These are phyloP conservation scores for Azemiops feae DNA, from an alignment of 2,113 vertebrate genomes.

Conservation along the genomic window DNA sequence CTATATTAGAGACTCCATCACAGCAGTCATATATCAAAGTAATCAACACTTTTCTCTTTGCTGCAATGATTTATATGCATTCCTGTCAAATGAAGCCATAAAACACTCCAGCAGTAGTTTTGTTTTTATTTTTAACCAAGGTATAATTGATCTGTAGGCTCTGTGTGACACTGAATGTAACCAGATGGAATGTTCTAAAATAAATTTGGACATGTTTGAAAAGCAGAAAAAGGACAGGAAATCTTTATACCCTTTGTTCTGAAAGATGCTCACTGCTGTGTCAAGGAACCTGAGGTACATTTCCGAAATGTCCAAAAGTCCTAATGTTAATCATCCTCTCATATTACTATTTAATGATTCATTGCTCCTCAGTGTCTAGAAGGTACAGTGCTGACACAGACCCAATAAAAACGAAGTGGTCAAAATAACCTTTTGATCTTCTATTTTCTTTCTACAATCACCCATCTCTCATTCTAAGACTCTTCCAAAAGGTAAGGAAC, in stretches of 20 bases:
- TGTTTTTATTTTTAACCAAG: background rate
- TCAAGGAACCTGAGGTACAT: background rate
- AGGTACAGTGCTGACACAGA: background rate
- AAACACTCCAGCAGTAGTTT: background rate
- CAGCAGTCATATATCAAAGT: background rate
- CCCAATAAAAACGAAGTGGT: background rate
- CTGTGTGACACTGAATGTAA: background rate
- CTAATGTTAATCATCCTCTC: background rate
- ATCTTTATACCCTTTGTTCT: background rate
- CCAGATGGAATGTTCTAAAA: background rate
- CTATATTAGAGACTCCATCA: background rate
- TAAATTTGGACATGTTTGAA: background rate
- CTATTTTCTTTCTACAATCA: constrained; percentile 1
- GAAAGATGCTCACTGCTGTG: background rate
- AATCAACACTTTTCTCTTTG: background rate
- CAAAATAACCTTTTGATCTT: background rate
- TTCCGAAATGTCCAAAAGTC: background rate
- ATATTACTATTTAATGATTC: background rate
- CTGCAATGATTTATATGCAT: background rate
- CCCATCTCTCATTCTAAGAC: background rate
- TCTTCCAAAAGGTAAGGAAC: constrained; percentile 31
- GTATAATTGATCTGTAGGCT: background rate
- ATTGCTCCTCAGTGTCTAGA: background rate
- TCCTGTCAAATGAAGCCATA: background rate
- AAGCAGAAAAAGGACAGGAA: background rate